phyloP scores from a whole-genome alignment of 1,140 invertebrate species.

The Dryas iulia region DNA sequence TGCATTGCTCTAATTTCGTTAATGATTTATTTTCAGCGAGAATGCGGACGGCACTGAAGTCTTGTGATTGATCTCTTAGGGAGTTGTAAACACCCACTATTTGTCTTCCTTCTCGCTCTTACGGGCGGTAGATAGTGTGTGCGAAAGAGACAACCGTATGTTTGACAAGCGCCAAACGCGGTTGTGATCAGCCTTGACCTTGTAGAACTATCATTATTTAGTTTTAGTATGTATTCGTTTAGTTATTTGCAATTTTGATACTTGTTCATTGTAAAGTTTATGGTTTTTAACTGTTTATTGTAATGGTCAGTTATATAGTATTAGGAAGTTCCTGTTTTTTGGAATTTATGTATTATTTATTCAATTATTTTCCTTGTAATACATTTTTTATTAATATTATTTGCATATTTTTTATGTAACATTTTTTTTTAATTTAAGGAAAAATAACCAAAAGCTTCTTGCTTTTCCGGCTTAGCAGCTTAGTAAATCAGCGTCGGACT shows the following conservation, averaged over 20 bases:
- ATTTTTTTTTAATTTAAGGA: no score
- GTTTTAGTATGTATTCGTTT: constrained; percentile 36
- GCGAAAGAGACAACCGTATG: constrained; percentile 45
- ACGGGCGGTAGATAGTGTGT: constrained; percentile 24
- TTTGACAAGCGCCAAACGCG: constrained; percentile 38
- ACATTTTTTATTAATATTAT: no score
- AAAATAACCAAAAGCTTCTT: no score
- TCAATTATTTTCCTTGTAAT: no score
- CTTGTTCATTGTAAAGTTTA: background rate
- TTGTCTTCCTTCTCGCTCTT: constrained; percentile 32
- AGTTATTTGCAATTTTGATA: constrained; percentile 48
- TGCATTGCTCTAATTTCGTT: constrained; percentile 44
- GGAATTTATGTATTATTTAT: no score
- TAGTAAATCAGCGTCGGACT: no score
- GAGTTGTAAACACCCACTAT: constrained; percentile 30
- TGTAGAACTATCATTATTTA: constrained; percentile 51
- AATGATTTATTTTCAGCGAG: constrained; percentile 70
- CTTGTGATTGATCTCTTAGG: constrained; percentile 52
- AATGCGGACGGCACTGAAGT: constrained; percentile 58
- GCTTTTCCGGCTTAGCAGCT: no score
- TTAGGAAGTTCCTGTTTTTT: no score
- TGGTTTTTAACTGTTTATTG: background rate
- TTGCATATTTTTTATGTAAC: no score
- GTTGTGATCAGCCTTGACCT: constrained; percentile 67
- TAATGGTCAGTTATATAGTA: background rate